Percentiles rank a stretch among this genome's conserved stretches.
Conservation (phyloP, 2,888 invertebrate species). For the Melinaea menophilus region DNA sequence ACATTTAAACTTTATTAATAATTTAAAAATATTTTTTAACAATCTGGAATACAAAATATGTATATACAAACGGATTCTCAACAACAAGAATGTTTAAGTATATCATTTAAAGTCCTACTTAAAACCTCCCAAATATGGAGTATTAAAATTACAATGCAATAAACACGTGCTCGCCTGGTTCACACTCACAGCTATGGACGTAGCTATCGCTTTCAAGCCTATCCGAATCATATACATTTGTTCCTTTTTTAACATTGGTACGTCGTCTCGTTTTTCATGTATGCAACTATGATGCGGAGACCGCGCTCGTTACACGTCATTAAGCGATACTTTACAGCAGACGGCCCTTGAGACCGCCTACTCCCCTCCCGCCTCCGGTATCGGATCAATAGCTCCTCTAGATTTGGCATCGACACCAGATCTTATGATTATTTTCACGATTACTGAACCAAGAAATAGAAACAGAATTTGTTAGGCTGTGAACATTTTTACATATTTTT, state of each 20-base stretch:
- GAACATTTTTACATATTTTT: not conserved
- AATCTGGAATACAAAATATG: too few species aligned
- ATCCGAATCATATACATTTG: conserved; percentile 35
- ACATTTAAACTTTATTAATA: too few species aligned
- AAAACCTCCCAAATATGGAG: too few species aligned
- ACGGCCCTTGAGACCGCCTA: conserved; percentile 75
- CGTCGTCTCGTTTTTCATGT: conserved; percentile 48
- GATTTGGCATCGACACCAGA: conserved; percentile 38
- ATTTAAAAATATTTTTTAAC: too few species aligned
- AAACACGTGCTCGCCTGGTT: not conserved
- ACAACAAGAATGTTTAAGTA: too few species aligned
- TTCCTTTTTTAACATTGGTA: conserved; percentile 30
- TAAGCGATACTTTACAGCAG: conserved; percentile 78
- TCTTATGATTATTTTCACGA: conserved; percentile 6
- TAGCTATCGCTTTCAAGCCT: conserved; percentile 30
- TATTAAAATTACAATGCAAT: too few species aligned
- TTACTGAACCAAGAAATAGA: conserved; percentile 3
- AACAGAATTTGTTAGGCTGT: not conserved
- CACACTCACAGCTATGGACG: not conserved
- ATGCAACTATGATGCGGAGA: conserved; percentile 54
- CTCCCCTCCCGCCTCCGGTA: conserved; percentile 40
- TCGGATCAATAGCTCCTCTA: conserved; percentile 40
- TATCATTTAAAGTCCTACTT: too few species aligned
- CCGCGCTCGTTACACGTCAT: conserved; percentile 76
- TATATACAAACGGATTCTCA: too few species aligned